These are phyloP conservation scores for Drosophila sordidula DNA, from an alignment of 2,888 invertebrate genomes.

Conservation along the genomic window DNA sequence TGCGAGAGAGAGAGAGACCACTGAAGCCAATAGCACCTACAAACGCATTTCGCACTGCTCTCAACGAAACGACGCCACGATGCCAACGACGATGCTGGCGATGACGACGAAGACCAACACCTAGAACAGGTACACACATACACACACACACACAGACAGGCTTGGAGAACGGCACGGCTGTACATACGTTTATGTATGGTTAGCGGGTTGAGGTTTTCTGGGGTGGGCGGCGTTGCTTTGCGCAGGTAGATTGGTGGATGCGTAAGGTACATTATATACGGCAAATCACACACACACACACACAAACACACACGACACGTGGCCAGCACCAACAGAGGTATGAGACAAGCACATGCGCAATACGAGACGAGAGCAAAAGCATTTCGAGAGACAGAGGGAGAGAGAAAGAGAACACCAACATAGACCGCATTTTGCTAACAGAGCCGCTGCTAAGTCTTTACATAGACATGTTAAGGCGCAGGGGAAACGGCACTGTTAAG, in stretches of 20 bases:
- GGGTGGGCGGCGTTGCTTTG: conserved; percentile 68
- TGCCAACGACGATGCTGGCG: conserved; percentile 52
- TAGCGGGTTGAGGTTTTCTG: conserved; percentile 37
- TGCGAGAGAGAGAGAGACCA: conserved; percentile 43
- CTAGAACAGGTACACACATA: conserved; percentile 70
- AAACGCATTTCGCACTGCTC: conserved; percentile 48
- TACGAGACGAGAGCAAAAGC: conserved; percentile 1
- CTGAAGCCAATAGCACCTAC: conserved; percentile 61
- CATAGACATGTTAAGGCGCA: conserved; percentile 13
- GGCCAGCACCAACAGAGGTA: conserved; percentile 49
- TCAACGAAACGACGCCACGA: conserved; percentile 25
- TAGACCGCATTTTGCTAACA: conserved; percentile 8
- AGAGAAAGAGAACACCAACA: conserved; percentile 13
- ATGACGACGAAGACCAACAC: conserved; percentile 58
- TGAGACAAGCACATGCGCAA: conserved; percentile 61
- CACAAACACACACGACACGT: conserved; percentile 40
- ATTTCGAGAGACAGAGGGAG: conserved; percentile 4
- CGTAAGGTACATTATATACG: conserved; percentile 83
- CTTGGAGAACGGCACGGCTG: conserved; percentile 39
- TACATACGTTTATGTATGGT: conserved; percentile 48
- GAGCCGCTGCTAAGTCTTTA: conserved; percentile 8
- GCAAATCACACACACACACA: conserved; percentile 64
- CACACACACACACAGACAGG: not conserved
- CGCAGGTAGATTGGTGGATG: conserved; percentile 85
- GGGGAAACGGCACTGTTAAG: conserved; percentile 47